Evolutionary conservation across 2,113 vertebrate species (phyloP).

Genomic region (Melanostigma gelatinosum): DNA sequence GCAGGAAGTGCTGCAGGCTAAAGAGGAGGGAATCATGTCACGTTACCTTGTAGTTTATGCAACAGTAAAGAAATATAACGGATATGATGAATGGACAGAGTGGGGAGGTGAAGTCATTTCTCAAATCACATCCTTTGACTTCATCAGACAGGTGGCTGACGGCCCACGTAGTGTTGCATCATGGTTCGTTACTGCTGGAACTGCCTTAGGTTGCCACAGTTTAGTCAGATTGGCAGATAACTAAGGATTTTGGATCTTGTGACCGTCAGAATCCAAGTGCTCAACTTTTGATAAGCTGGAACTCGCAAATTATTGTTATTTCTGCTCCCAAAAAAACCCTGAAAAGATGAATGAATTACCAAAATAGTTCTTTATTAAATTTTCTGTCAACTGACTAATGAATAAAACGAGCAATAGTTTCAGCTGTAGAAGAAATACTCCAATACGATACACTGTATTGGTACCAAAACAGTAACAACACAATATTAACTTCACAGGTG

Average conservation of each 20-base stretch:
- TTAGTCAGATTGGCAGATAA: background rate
- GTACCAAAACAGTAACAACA: background rate
- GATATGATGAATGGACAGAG: conserved; percentile 12
- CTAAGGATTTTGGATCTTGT: background rate
- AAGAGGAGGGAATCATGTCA: conserved; percentile 41
- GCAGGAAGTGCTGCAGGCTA: conserved; percentile 51
- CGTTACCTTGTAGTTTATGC: conserved; percentile 41
- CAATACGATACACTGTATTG: too few relatives aligned
- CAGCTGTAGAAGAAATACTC: background rate
- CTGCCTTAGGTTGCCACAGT: background rate
- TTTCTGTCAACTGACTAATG: background rate
- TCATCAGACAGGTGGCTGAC: background rate
- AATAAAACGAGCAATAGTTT: background rate
- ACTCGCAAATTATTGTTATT: background rate
- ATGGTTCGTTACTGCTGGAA: conserved; percentile 17
- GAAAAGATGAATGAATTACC: too few relatives aligned
- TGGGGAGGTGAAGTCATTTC: conserved; percentile 20
- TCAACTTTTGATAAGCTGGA: background rate
- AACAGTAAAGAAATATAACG: conserved; percentile 24
- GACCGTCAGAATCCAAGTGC: background rate
- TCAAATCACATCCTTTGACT: conserved; percentile 45
- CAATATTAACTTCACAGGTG: background rate
- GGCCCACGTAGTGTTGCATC: conserved; percentile 12
- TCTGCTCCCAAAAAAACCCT: background rate
- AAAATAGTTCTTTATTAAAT: background rate